Base-by-base conservation (phyloP, 2,113 vertebrate genomes). In the Oryzias curvinotus region DNA sequence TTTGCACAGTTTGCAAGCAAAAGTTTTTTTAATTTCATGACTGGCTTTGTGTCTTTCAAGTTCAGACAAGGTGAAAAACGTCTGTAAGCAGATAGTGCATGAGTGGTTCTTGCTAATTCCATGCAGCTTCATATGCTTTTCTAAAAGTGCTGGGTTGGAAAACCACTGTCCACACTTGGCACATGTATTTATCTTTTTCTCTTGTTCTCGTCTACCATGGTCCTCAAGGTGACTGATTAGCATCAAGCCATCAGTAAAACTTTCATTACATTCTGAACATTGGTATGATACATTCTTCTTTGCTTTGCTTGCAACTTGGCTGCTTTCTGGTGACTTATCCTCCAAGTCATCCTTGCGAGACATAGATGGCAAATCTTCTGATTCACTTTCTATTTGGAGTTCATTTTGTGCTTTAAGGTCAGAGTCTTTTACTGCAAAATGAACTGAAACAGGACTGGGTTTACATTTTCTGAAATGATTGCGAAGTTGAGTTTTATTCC, bases 151-250 rank as follows among this genome's bases (percentile, higher is more conserved):
- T 78, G 57, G 71, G 52, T 47, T 87, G 16, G 18, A 10, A 57
- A 73, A 92, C 14, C 64, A 54, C 30, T 63, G 79, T 1, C 79
- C 81, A 80, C 92, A 93, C 43, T 82, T 53, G 0, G 23, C 1
- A 71, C 92, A 93, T 4, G 51, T 64, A 21, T 76, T 72, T n/a
- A 23, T 58, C 60, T 59, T 85, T 72, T 59, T 87, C 7, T 79
- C 77, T 67, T 87, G 85, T 42, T 91, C 90, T 52, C 88, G 57
- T 52, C 89, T 84, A 47, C 90, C 90, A 75, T 93, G 92, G 58
- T 91, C 88, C 77, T 92, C 91, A 18, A 92, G 88, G 68, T 93
- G 92, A 74, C 88, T 92, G 57, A 93, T 92, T 36, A 92, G 90
- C 75, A 90, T 41, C 13, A 92, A 80, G 15, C 92, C 91, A 76